Conservation (phyloP, 2,113 vertebrate genomes). For the Lontra canadensis region DNA sequence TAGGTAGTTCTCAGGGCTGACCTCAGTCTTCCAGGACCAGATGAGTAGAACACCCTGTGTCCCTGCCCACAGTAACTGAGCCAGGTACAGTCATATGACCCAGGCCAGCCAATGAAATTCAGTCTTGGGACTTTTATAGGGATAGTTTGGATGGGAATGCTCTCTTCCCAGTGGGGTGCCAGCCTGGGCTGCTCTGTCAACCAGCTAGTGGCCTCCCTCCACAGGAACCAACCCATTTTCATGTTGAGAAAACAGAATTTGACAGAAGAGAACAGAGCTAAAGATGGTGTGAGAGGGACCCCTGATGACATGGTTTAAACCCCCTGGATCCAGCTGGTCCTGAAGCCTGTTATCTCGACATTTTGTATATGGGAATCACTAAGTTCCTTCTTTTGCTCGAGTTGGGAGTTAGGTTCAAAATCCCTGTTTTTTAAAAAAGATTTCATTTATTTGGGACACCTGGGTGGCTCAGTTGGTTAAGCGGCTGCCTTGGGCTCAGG, state of each 20-base stretch:
- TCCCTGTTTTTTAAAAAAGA: background rate
- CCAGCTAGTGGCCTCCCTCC: background rate
- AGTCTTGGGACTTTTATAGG: background rate
- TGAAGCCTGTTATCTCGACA: background rate
- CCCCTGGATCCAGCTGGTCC: background rate
- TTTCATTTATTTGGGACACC: no score
- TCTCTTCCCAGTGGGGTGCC: background rate
- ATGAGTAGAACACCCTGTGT: background rate
- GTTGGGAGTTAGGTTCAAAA: background rate
- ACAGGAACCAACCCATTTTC: background rate
- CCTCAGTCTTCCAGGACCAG: background rate
- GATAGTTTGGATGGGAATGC: background rate
- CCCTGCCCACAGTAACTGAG: background rate
- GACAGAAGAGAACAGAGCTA: background rate
- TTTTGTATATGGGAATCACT: background rate
- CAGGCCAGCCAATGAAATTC: background rate
- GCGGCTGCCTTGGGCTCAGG: no score
- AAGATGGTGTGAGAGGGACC: background rate
- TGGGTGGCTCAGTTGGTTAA: no score
- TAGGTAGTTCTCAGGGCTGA: background rate
- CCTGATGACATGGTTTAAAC: background rate
- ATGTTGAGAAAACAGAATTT: background rate
- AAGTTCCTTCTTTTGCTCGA: background rate
- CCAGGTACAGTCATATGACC: background rate
- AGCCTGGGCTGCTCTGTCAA: background rate